phyloP scores from a whole-genome alignment of 2,113 vertebrate genomes.

The Albula glossodonta region DNA sequence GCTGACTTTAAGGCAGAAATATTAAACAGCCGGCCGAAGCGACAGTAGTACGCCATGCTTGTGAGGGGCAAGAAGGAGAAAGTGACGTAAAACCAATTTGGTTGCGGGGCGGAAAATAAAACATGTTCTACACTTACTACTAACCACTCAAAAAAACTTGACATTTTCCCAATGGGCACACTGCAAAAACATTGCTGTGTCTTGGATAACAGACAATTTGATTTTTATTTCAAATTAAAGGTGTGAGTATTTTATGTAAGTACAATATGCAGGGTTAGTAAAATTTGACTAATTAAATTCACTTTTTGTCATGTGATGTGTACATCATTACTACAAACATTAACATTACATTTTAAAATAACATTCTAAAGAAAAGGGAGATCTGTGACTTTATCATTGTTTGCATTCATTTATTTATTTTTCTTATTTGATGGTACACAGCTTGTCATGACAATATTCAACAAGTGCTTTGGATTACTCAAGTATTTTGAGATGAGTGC shows the following conservation, averaged over 20 bases:
- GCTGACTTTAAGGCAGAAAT: constrained; percentile 45
- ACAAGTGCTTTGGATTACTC: constrained; percentile 43
- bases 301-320: too few species aligned
- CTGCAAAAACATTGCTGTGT: too few species aligned
- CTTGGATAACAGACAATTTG: too few species aligned
- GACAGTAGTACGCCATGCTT: constrained; percentile 66
- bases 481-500: constrained; percentile 50
- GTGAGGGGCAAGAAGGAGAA: constrained; percentile 31
- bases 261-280: too few species aligned
- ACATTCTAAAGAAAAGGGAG: not conserved
- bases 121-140: not conserved
- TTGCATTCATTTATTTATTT: constrained; percentile 25
- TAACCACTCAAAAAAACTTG: not conserved
- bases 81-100: constrained; percentile 22
- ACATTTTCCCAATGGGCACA: too few species aligned
- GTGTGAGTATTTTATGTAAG: too few species aligned
- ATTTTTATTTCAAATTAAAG: too few species aligned
- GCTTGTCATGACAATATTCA: constrained; percentile 24
- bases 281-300: too few species aligned
- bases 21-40: constrained; percentile 49
- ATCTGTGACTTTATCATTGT: not conserved
- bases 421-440: constrained; percentile 26
- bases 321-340: not conserved
- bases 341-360: not conserved
- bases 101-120: constrained; percentile 3